A percentile compares a stretch with the other conserved stretches of the same genome.
phyloP scores from a whole-genome alignment of 2,888 invertebrate species.

The Leistus spinibarbis region DNA sequence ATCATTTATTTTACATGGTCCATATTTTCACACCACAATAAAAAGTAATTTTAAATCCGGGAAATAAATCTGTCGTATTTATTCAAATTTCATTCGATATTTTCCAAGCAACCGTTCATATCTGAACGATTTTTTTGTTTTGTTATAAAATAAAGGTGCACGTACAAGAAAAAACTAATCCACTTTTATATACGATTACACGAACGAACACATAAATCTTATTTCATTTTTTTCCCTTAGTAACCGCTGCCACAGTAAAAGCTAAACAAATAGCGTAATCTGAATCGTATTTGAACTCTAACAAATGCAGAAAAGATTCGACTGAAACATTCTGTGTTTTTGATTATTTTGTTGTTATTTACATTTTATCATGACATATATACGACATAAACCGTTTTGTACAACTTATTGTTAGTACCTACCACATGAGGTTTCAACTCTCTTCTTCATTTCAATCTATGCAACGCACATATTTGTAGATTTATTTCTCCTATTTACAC shows the following conservation, averaged over 20 bases:
- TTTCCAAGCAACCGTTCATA: slow-evolving; percentile 28
- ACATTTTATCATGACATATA: neutral
- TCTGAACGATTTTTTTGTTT: slow-evolving; percentile 26
- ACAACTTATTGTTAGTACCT: neutral
- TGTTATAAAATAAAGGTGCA: slow-evolving; percentile 20
- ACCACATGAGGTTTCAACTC: too few relatives aligned
- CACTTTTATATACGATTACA: slow-evolving; percentile 34
- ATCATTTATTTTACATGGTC: neutral
- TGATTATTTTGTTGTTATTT: neutral
- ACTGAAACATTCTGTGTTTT: neutral
- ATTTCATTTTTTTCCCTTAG: slow-evolving; percentile 35
- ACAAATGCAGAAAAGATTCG: slow-evolving; percentile 17
- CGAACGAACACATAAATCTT: slow-evolving; percentile 36
- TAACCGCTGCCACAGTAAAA: slow-evolving; percentile 18
- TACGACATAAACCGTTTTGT: too few relatives aligned
- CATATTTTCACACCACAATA: slow-evolving; percentile 2
- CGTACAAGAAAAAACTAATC: slow-evolving; percentile 35
- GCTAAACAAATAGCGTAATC: slow-evolving; percentile 36
- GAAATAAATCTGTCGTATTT: slow-evolving; percentile 18
- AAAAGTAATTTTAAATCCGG: neutral
- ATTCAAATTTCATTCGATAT: slow-evolving; percentile 19
- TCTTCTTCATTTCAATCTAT: too few relatives aligned
- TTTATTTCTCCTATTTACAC: too few relatives aligned
- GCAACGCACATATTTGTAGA: too few relatives aligned
- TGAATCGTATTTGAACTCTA: slow-evolving; percentile 33